Evolutionary conservation across 2,113 vertebrate species (phyloP).

Genomic region (Caranx ignobilis): DNA sequence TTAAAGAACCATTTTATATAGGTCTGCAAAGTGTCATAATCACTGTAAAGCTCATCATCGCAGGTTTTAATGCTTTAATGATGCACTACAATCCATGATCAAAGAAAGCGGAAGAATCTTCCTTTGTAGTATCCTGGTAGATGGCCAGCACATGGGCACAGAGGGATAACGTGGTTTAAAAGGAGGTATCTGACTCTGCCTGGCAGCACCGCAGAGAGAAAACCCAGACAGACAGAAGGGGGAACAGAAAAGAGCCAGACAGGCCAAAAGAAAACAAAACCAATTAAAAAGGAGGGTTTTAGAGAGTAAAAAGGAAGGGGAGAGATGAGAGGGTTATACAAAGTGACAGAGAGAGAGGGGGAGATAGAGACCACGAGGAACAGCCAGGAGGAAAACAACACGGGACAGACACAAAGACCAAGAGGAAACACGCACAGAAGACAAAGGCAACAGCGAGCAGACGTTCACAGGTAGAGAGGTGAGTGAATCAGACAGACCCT

Average conservation of each 20-base stretch:
- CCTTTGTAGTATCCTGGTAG: slow-evolving; percentile 26
- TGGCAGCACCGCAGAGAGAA: slow-evolving; percentile 15
- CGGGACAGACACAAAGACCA: not conserved
- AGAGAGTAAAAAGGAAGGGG: slow-evolving; percentile 7
- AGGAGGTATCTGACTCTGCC: slow-evolving; percentile 28
- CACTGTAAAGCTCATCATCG: slow-evolving; percentile 9
- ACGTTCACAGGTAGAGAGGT: not conserved
- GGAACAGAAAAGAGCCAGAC: slow-evolving; percentile 26
- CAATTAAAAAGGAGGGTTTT: slow-evolving; percentile 60
- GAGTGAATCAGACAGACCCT: not conserved
- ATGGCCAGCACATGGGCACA: slow-evolving; percentile 13
- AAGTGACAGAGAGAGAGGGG: slow-evolving; percentile 2
- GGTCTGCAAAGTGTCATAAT: not conserved
- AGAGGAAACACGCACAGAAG: not conserved
- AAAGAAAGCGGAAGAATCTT: slow-evolving; percentile 7
- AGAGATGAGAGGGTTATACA: slow-evolving; percentile 32
- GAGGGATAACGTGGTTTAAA: slow-evolving; percentile 42
- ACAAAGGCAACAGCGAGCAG: not conserved
- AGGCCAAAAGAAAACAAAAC: slow-evolving; percentile 53
- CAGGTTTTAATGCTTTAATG: slow-evolving; percentile 36
- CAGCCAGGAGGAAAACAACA: not conserved
- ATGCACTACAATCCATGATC: slow-evolving; percentile 31
- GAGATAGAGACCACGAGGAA: not conserved
- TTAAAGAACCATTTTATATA: slow-evolving; percentile 1
- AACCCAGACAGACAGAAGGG: slow-evolving; percentile 30